Base-by-base conservation (phyloP, 2,888 invertebrate genomes). In the Synanthedon myopaeformis region DNA sequence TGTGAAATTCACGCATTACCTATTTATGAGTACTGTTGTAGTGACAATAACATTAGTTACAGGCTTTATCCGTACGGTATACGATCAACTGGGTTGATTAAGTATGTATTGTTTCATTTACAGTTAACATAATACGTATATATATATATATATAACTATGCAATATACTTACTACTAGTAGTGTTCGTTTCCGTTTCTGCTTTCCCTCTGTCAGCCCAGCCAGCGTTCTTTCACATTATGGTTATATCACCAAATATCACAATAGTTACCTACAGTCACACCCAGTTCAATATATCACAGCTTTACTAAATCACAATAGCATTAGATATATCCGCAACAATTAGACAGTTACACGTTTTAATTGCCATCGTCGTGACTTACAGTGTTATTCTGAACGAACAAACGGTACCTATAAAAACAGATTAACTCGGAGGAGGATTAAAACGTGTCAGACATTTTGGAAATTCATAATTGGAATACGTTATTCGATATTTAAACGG, bases 211-310 rank as follows among this genome's bases (percentile, higher is more conserved):
- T 59, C 56, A 56, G 51, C 55, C 61, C 60, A 57, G 59, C 62
- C 57, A 67, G 63, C 54, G 61, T 66, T 57, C 59, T 55, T 63
- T 57, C 62, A 59, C 66, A 57, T 63, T 69, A 51, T 35, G 41
- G 41, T 41, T 13, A 51, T 17, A 72, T 80, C 84, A 84, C 85
- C 85, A 85, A 84, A 85, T 82, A 85, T 83, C 85, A 86, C 86
- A 86, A 84, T 82, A 85, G 86, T 85, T 85, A 86, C 86, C 86
- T 83, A 76, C 78, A 73, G 73, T 82, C 82, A 82, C 84, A 79
- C 80, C 82, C 84, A 77, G 81, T 81, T 84, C 76, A 76, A 80
- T 80, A 74, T 77, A 73, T 77, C 85, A 84, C 86, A 83, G 86
- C 85, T 86, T 85, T 82, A 85, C 78, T 75, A 71, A 79, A 82